Base-by-base conservation (phyloP, 2,888 invertebrate species). In the Pherbina coryleti region DNA sequence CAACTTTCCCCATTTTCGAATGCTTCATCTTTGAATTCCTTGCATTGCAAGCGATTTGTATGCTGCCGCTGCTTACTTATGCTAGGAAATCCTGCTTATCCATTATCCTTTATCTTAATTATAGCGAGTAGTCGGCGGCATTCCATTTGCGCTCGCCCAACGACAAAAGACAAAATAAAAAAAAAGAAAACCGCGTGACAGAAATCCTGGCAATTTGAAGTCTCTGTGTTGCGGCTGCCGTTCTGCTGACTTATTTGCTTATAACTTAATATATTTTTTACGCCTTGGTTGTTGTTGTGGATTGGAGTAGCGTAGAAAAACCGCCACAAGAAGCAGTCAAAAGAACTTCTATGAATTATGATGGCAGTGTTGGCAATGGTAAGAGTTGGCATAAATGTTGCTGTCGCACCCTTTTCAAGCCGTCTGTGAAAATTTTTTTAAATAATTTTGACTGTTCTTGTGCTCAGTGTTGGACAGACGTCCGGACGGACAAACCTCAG, bases 51-150 rank as follows among this genome's bases (percentile, higher is more conserved):
- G 49, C 73, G 60, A 22, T 44, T 73, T 74, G 25, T 37, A 28
- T 37, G 37, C 64, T 28, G 51, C 74, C 51, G 53, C 28, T 64
- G 64, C 74, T 64, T 53, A 49, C 67, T 75, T 55, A 67, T 75
- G 78, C 64, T 81, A 84, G 86, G 83, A 87, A 86, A 87, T 88
- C 88, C 87, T 85, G 83, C 86, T 87, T 87, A 85, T 81, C 85
- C 85, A 83, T 86, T 86, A 86, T 87, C 86, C 87, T 87, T 88
- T 87, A 88, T 87, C 87, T 88, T 87, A 87, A 87, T 87, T 87
- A 87, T 84, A 84, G 87, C 85, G 83, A 83, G 84, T 81, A 80
- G 79, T 76, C 78, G 75, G 8, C 64, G 53, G 44, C 62, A 62
- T 64, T 31, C 34, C 64, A 69, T 49, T 51, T 37, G 28, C 66